These are phyloP conservation scores for Musca domestica DNA, from an alignment of 1,140 invertebrate genomes.

Conservation along the genomic window DNA sequence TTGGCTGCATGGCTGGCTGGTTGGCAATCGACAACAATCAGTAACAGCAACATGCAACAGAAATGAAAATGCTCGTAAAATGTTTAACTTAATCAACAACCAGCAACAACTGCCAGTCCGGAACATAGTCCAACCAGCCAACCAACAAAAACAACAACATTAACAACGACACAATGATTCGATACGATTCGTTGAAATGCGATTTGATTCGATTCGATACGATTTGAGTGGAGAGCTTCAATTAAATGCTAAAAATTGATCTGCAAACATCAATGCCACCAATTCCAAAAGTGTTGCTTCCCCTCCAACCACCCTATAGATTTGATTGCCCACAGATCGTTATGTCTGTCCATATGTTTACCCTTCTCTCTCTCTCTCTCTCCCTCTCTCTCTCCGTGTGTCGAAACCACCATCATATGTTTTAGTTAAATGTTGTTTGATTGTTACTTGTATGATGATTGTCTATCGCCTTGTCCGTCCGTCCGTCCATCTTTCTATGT, in stretches of 20 bases:
- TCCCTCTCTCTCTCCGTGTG: background rate
- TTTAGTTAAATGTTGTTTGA: conserved; percentile 1
- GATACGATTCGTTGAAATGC: background rate
- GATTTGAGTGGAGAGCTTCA: background rate
- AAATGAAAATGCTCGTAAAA: too few species aligned
- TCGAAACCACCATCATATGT: background rate
- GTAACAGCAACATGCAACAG: too few species aligned
- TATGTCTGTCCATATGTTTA: background rate
- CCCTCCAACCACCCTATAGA: background rate
- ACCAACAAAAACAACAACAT: background rate
- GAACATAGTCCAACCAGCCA: too few species aligned
- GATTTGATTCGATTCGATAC: background rate
- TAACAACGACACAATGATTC: background rate
- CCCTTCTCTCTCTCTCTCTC: background rate
- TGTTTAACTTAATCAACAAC: too few species aligned
- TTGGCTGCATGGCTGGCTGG: too few species aligned
- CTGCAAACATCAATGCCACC: conserved; percentile 13
- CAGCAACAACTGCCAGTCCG: too few species aligned
- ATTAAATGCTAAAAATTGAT: conserved; percentile 17
- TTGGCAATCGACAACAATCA: too few species aligned
- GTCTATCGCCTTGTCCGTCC: background rate
- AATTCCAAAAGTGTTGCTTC: background rate
- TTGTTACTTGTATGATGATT: conserved; percentile 1
- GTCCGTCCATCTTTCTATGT: conserved; percentile 12
- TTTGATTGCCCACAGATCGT: background rate